A percentile compares a stretch with the other conserved stretches of the same genome.
Evolutionary conservation across 2,797 vertebrate species (phyloP).

Genomic region (Xenops minutus): DNA sequence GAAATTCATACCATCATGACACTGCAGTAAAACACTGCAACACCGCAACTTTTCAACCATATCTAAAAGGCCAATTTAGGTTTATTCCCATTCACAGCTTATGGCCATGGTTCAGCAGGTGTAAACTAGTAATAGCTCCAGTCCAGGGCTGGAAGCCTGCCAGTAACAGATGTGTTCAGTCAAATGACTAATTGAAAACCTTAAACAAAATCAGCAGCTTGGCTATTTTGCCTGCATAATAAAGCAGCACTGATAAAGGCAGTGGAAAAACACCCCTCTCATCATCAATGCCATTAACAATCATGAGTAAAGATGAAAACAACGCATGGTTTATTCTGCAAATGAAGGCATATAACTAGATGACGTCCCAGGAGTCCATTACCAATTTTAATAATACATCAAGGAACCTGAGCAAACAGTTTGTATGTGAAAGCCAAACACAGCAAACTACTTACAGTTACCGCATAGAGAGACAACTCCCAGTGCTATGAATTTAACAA

Average conservation of each 20-base stretch:
- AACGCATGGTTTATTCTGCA: slow-evolving; percentile 99
- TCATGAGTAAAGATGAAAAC: slow-evolving; percentile 99
- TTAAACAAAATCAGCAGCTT: slow-evolving; percentile 98
- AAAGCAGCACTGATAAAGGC: slow-evolving; percentile 91
- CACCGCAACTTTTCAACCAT: slow-evolving; percentile 78
- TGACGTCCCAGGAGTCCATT: slow-evolving; percentile 98
- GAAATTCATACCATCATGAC: slow-evolving; percentile 61
- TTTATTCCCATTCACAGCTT: slow-evolving; percentile 82
- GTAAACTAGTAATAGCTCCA: slow-evolving; percentile 87
- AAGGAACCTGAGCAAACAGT: slow-evolving; percentile 97
- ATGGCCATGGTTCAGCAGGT: slow-evolving; percentile 83
- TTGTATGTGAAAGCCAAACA: slow-evolving; percentile 93
- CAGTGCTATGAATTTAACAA: slow-evolving; percentile 93
- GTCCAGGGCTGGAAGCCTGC: slow-evolving; percentile 88
- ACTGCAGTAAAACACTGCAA: slow-evolving; percentile 68
- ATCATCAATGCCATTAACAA: slow-evolving; percentile 99
- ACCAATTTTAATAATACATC: slow-evolving; percentile 99
- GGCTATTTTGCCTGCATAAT: slow-evolving; percentile 98
- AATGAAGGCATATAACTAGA: slow-evolving; percentile 99
- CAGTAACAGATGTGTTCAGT: slow-evolving; percentile 99
- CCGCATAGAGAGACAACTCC: slow-evolving; percentile 90
- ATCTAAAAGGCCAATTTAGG: slow-evolving; percentile 87
- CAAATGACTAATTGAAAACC: slow-evolving; percentile 99
- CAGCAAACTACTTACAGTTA: slow-evolving; percentile 90
- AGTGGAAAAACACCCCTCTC: slow-evolving; percentile 86